Conservation (phyloP, 2,797 vertebrate species). For the Philypnodon macrostomus region DNA sequence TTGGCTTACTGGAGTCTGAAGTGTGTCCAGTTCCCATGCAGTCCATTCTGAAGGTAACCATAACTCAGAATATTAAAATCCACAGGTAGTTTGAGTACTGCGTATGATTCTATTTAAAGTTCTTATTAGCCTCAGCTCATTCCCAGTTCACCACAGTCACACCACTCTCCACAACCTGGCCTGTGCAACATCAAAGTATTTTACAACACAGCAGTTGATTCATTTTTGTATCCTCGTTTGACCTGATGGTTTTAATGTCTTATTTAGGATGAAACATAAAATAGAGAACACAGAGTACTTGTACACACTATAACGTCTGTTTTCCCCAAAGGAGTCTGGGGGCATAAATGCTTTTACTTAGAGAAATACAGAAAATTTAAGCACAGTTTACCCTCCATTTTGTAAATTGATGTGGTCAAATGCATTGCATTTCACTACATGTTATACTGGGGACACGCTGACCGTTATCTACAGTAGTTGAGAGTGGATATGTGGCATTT, state of each 20-base stretch:
- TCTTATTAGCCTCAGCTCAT: background rate
- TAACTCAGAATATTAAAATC: background rate
- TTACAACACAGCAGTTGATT: background rate
- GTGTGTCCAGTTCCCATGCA: too few relatives aligned
- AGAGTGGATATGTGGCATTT: slow-evolving; percentile 5
- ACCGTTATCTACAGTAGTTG: slow-evolving; percentile 13
- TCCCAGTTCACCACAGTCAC: background rate
- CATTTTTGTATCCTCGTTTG: background rate
- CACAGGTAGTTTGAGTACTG: slow-evolving; percentile 1
- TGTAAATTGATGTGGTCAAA: background rate
- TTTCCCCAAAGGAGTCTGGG: background rate
- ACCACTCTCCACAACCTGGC: background rate
- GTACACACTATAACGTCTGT: background rate
- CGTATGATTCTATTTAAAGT: background rate
- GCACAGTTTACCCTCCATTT: background rate
- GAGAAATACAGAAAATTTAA: background rate
- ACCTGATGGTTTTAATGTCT: background rate
- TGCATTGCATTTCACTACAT: background rate
- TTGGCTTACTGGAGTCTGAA: too few relatives aligned
- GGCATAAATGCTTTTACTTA: background rate
- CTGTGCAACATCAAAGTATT: slow-evolving; percentile 1
- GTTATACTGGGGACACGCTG: background rate
- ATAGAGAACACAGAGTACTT: slow-evolving; percentile 1
- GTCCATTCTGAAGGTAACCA: background rate
- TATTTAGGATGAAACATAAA: slow-evolving; percentile 4